These are phyloP conservation scores for Garra rufa DNA, from an alignment of 2,113 vertebrate species.

Conservation along the genomic window DNA sequence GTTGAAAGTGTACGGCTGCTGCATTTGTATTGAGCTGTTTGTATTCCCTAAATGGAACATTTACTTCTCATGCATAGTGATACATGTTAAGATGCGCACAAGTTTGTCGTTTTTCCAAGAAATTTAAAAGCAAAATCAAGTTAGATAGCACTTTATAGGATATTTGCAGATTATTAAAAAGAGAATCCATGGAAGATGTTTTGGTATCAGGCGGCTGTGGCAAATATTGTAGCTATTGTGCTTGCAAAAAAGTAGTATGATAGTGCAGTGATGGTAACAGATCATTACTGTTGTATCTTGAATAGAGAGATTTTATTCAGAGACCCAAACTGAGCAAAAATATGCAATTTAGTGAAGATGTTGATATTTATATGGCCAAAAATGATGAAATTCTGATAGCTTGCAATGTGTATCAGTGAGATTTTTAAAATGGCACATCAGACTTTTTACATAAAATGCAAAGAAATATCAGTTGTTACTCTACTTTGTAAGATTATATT, in stretches of 20 bases:
- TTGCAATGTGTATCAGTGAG: neutral
- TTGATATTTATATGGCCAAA: neutral
- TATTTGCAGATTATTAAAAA: neutral
- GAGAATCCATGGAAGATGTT: neutral
- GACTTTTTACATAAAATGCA: neutral
- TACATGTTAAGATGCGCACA: neutral
- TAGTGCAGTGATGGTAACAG: neutral
- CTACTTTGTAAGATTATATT: too few relatives aligned
- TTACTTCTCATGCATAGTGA: neutral
- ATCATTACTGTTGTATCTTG: neutral
- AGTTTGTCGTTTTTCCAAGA: neutral
- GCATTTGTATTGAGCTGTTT: neutral
- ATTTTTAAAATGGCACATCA: neutral
- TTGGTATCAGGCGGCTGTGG: neutral
- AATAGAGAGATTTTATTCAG: neutral
- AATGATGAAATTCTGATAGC: neutral
- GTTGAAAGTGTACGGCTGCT: neutral
- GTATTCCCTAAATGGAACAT: neutral
- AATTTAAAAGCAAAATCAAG: neutral
- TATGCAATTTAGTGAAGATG: neutral
- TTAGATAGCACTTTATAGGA: neutral
- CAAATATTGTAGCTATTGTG: neutral
- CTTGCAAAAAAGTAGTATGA: neutral
- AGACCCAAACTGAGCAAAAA: neutral
- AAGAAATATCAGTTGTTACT: neutral